phyloP scores from a whole-genome alignment of 1,140 invertebrate species.

The Aphidius gifuensis region DNA sequence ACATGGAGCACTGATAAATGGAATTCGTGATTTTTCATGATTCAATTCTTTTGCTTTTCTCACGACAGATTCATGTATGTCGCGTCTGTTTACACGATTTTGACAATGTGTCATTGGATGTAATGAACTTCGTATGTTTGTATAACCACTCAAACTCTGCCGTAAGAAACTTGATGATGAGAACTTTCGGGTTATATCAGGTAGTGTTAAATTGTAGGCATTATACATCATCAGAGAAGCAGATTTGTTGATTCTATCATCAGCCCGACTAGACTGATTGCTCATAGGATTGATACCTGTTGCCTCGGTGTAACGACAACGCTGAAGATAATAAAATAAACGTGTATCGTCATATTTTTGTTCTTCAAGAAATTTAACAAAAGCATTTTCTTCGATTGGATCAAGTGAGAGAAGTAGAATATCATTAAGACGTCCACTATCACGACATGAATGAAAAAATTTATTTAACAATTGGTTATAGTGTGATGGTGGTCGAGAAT shows the following conservation, averaged over 20 bases:
- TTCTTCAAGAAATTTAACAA: constrained; percentile 55
- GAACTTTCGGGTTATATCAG: constrained; percentile 42
- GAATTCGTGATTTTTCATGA: constrained; percentile 35
- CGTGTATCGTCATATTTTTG: constrained; percentile 44
- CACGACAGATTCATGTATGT: constrained; percentile 40
- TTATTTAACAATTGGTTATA: constrained; percentile 41
- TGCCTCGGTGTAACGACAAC: constrained; percentile 36
- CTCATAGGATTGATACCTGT: neutral
- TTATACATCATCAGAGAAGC: constrained; percentile 35
- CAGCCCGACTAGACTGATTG: neutral
- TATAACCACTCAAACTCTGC: too few species aligned
- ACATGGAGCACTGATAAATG: constrained; percentile 48
- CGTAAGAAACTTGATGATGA: constrained; percentile 1
- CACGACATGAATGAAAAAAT: constrained; percentile 51
- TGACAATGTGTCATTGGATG: constrained; percentile 45
- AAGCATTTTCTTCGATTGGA: constrained; percentile 56
- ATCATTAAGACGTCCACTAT: constrained; percentile 54
- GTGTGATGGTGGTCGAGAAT: constrained; percentile 53
- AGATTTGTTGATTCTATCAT: constrained; percentile 20
- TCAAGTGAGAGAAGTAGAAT: constrained; percentile 58
- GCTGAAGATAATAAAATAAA: constrained; percentile 48
- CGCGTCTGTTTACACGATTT: constrained; percentile 26
- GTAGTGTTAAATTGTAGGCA: constrained; percentile 46
- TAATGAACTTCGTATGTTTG: too few species aligned
- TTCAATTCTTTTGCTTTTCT: constrained; percentile 42